phyloP scores from a whole-genome alignment of 2,797 vertebrate species.

The Alosa sapidissima region DNA sequence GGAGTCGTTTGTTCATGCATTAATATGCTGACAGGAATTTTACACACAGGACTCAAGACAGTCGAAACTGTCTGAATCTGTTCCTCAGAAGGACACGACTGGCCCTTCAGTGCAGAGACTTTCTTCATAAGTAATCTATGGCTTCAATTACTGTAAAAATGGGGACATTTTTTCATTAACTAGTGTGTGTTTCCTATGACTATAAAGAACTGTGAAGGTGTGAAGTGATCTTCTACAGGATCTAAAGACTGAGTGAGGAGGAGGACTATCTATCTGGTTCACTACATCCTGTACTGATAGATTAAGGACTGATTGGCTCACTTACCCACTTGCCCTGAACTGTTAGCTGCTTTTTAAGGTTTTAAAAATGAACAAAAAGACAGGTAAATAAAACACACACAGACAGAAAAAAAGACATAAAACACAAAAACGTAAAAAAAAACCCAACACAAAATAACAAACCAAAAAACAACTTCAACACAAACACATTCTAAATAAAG shows the following conservation, averaged over 20 bases:
- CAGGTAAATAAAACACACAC: constrained; percentile 56
- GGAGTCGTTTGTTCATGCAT: background rate
- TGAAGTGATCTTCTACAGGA: background rate
- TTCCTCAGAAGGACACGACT: background rate
- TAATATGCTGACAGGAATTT: background rate
- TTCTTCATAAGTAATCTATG: background rate
- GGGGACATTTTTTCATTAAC: background rate
- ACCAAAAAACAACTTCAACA: constrained; percentile 14
- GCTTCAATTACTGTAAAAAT: background rate
- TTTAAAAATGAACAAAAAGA: constrained; percentile 58
- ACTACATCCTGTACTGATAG: constrained; percentile 26
- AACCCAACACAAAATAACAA: constrained; percentile 23
- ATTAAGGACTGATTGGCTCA: constrained; percentile 50
- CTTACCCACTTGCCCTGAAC: constrained; percentile 73
- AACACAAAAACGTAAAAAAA: constrained; percentile 41
- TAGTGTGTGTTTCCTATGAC: background rate
- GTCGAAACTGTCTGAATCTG: background rate
- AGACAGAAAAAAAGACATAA: constrained; percentile 57
- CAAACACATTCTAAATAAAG: constrained; percentile 3
- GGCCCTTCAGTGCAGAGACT: background rate
- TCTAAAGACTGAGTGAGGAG: background rate
- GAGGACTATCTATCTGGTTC: background rate
- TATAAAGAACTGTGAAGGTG: background rate
- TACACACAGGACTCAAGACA: background rate
- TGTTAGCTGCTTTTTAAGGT: constrained; percentile 74